A percentile compares a stretch with the other conserved stretches of the same genome.
Evolutionary conservation across 2,888 invertebrate genomes (phyloP).

Genomic region (Zelleria hepariella): DNA sequence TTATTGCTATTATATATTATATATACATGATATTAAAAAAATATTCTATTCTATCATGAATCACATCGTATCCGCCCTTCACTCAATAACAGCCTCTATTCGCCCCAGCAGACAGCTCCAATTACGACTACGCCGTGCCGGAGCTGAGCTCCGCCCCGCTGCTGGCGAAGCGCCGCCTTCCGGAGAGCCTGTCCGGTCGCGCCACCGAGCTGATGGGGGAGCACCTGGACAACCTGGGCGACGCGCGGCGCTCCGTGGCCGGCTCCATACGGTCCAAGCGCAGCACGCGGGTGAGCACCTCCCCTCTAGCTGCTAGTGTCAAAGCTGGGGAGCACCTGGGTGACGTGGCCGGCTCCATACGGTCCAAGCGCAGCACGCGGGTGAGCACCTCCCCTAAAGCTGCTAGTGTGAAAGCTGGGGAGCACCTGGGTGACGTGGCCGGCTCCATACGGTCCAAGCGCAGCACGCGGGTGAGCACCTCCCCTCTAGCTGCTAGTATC

Average conservation of each 20-base stretch:
- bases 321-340: no score
- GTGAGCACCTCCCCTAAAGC: no score
- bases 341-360: constrained; percentile 28
- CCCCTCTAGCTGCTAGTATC: no score
- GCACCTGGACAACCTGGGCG: constrained; percentile 22
- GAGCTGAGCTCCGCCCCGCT: constrained; percentile 80
- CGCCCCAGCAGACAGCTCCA: constrained; percentile 69
- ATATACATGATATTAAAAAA: no score
- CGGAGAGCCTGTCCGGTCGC: constrained; percentile 35
- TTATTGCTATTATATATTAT: no score
- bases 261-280: constrained; percentile 38
- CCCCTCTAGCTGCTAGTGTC: no score
- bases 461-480: constrained; percentile 32
- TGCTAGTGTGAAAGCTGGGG: no score
- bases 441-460: constrained; percentile 38
- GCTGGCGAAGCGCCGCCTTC: constrained; percentile 46
- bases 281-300: constrained; percentile 32
- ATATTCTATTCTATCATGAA: no score
- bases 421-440: constrained; percentile 25
- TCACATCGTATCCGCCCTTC: no score
- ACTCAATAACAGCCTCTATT: no score
- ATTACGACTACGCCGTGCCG: constrained; percentile 84
- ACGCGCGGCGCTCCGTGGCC: constrained; percentile 29
- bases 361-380: constrained; percentile 38
- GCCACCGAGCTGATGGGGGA: constrained; percentile 26